phyloP scores from a whole-genome alignment of 2,888 invertebrate species.

The Cynaeus angustus region DNA sequence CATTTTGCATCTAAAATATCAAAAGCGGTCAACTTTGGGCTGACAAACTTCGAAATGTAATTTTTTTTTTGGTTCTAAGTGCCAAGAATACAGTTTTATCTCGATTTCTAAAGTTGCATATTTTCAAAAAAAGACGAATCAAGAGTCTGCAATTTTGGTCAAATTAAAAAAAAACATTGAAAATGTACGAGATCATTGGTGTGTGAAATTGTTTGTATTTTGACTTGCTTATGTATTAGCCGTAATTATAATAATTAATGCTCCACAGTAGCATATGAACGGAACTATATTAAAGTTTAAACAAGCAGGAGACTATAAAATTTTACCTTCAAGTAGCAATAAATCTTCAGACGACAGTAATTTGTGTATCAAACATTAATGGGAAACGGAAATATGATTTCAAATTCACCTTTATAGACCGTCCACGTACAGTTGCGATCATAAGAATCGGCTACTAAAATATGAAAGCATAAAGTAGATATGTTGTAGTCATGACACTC shows the following conservation, averaged over 20 bases:
- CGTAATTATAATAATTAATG: background rate
- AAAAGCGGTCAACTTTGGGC: too few relatives aligned
- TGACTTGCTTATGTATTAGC: background rate
- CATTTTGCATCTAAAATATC: too few relatives aligned
- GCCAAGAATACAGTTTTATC: too few relatives aligned
- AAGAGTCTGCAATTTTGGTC: too few relatives aligned
- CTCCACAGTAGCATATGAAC: background rate
- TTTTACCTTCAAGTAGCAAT: slow-evolving; percentile 6
- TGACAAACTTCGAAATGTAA: too few relatives aligned
- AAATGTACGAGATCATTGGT: too few relatives aligned
- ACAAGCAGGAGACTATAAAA: background rate
- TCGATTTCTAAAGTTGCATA: too few relatives aligned
- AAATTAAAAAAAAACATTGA: too few relatives aligned
- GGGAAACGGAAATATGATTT: slow-evolving; percentile 9
- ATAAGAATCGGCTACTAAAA: background rate
- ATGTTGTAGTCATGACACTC: too few relatives aligned
- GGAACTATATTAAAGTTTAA: background rate
- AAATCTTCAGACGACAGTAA: slow-evolving; percentile 5
- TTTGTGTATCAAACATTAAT: slow-evolving; percentile 2
- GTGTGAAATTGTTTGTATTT: too few relatives aligned
- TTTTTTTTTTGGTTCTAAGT: too few relatives aligned
- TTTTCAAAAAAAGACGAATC: too few relatives aligned
- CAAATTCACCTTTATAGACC: background rate
- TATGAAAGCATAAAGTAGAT: background rate
- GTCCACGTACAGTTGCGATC: background rate